Evolutionary conservation across 2,888 invertebrate genomes (phyloP).

Genomic region (Hypselothyrea guttata): DNA sequence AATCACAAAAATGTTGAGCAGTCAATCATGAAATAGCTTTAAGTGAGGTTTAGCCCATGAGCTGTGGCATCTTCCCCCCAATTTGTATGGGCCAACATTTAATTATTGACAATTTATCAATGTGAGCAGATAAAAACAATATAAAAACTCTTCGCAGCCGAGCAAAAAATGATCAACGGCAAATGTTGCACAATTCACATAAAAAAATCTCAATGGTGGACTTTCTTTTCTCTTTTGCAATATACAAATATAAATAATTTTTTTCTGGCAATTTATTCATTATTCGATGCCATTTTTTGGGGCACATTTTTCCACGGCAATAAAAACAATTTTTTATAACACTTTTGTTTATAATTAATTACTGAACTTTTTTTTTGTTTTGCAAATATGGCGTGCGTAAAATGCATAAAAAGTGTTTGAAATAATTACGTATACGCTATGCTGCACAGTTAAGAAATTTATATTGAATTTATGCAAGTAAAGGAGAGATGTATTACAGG

Average conservation of each 20-base stretch:
- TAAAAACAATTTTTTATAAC: not conserved
- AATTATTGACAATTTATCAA: slow-evolving; percentile 58
- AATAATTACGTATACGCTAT: slow-evolving; percentile 27
- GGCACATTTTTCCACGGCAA: slow-evolving; percentile 20
- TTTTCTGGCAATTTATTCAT: slow-evolving; percentile 20
- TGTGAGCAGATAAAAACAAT: slow-evolving; percentile 1
- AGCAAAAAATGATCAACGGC: slow-evolving; percentile 17
- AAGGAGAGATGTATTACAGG: too few relatives aligned
- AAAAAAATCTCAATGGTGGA: slow-evolving; percentile 19
- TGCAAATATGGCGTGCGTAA: slow-evolving; percentile 4
- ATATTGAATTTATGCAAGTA: too few relatives aligned
- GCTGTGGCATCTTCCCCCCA: slow-evolving; percentile 31
- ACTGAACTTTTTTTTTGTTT: slow-evolving; percentile 32
- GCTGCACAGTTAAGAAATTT: slow-evolving; percentile 1
- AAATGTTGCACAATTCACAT: slow-evolving; percentile 49
- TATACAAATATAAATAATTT: slow-evolving; percentile 11
- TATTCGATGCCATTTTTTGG: slow-evolving; percentile 12
- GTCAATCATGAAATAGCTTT: slow-evolving; percentile 40
- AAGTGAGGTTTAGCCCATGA: slow-evolving; percentile 14
- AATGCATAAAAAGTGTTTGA: slow-evolving; percentile 24
- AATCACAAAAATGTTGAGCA: slow-evolving; percentile 25
- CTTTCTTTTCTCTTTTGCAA: slow-evolving; percentile 45
- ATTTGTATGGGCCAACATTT: slow-evolving; percentile 46
- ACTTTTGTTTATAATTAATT: slow-evolving; percentile 61
- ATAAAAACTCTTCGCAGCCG: slow-evolving; percentile 13